These are phyloP conservation scores for Sebastes fasciatus DNA, from an alignment of 2,113 vertebrate species.

Conservation along the genomic window DNA sequence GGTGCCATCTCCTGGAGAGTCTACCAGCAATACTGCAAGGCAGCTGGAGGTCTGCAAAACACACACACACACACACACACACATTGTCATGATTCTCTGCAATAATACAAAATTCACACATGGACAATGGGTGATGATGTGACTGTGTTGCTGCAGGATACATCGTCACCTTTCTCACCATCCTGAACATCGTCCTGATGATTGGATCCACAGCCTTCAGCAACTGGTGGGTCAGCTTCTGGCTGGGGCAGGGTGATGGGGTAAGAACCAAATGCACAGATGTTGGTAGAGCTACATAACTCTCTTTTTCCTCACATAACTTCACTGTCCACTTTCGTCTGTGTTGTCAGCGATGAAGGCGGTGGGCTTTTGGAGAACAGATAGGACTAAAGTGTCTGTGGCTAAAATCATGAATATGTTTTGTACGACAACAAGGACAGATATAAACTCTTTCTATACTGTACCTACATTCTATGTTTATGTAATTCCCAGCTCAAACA, in stretches of 20 bases:
- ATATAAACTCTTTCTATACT: no score
- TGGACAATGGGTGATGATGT: neutral
- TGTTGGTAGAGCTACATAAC: neutral
- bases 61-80: neutral
- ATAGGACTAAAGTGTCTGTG: neutral
- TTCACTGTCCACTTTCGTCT: neutral
- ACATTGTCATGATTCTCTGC: neutral
- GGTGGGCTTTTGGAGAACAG: neutral
- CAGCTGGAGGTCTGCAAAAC: constrained; percentile 84
- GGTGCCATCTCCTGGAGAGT: constrained; percentile 82
- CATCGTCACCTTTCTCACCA: constrained; percentile 64
- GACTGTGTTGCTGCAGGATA: constrained; percentile 79
- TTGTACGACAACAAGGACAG: no score
- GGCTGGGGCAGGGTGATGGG: constrained; percentile 84
- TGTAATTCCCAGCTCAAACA: no score
- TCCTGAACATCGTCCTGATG: constrained; percentile 79
- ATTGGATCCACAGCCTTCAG: constrained; percentile 85
- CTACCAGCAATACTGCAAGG: constrained; percentile 84
- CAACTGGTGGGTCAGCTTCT: constrained; percentile 89
- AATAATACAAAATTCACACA: neutral
- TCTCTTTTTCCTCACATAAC: neutral
- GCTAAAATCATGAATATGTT: no score
- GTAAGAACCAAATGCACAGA: constrained; percentile 66
- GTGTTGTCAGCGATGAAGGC: neutral
- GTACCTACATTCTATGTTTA: no score